phyloP scores from a whole-genome alignment of 2,113 vertebrate species.

The Cinclus cinclus region DNA sequence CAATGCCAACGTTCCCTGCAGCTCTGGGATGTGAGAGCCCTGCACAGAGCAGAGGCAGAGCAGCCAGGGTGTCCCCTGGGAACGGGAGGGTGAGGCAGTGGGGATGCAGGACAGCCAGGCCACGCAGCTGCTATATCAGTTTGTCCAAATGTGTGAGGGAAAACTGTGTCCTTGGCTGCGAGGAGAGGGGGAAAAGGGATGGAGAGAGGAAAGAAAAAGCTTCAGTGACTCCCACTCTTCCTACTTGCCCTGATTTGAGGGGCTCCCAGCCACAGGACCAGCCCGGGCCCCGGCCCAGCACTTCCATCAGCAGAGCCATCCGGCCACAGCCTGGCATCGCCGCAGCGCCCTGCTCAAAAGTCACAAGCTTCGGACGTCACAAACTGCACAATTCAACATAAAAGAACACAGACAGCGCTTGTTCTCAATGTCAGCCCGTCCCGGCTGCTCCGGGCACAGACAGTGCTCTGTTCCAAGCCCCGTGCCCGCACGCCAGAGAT shows the following conservation, averaged over 20 bases:
- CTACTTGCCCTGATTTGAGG: not conserved
- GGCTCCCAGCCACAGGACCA: not conserved
- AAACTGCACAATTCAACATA: not conserved
- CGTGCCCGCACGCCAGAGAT: not conserved
- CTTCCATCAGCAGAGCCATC: not conserved
- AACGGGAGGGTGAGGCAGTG: not conserved
- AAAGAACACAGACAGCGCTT: not conserved
- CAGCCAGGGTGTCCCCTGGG: not conserved
- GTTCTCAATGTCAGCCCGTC: constrained; percentile 9
- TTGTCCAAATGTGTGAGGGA: not conserved
- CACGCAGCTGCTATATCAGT: fast-evolving
- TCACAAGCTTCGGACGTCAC: constrained; percentile 40
- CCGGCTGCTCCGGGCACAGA: not conserved
- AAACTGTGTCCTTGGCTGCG: not conserved
- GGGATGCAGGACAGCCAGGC: not conserved
- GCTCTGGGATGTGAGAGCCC: fast-evolving
- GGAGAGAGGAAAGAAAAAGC: not conserved
- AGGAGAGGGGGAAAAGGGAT: fast-evolving
- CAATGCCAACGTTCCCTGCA: not conserved
- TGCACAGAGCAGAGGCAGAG: not conserved
- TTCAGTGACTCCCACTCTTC: not conserved
- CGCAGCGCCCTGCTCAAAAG: constrained; percentile 44
- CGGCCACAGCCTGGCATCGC: not conserved
- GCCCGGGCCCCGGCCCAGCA: not conserved
- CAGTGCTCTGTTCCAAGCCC: not conserved